Evolutionary conservation across 2,888 invertebrate genomes (phyloP), one percentile per base, ranked within the genome.

Genomic region (Mystacides longicornis): DNA sequence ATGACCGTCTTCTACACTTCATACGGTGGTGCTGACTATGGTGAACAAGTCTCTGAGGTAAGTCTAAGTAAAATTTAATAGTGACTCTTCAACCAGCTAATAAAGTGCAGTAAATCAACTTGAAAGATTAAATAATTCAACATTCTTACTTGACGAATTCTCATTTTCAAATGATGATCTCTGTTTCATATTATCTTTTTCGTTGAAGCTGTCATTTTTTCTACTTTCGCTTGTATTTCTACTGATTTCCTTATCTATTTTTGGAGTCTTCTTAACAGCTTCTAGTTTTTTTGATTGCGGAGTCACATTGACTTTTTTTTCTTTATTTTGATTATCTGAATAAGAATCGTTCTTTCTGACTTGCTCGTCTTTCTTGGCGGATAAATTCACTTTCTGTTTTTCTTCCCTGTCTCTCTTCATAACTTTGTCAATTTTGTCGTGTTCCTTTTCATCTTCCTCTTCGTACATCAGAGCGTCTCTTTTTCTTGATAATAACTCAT

Each of bases 391-490:
- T 18, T 63, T 61, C 23, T 50, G 53, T 27, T 65, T 70, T 53
- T 70, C 66, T 42, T 70, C 68, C 22, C 68, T 68, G 60, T 74
- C 74, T 58, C 68, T 64, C 42, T 69, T 64, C 0, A 76, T 67
- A 1, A 75, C 56, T 45, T 67, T 69, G 63, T 78, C 79, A 43
- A 79, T 72, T 65, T 72, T 74, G 18, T 67, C 69, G 60, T 77
- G 67, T 22, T 64, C 61, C 31, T 64, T 64, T 7, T 70, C 69
- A 61, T 80, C 77, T 3, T 78, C 79, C 3, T 72, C 68, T 0
- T 70, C 69, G 63, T 80, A 81, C 33, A 80, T 60, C 1, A 81
- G 66, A n/a, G 64, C 64, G 51, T 72, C 67, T 16, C 78, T 68
- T 59, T 75, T 71, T 27, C 70, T 60, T 58, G 65, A 62, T 0